These are phyloP conservation scores for Helicolenus hilgendorfi DNA, from an alignment of 2,797 vertebrate genomes.

Conservation along the genomic window DNA sequence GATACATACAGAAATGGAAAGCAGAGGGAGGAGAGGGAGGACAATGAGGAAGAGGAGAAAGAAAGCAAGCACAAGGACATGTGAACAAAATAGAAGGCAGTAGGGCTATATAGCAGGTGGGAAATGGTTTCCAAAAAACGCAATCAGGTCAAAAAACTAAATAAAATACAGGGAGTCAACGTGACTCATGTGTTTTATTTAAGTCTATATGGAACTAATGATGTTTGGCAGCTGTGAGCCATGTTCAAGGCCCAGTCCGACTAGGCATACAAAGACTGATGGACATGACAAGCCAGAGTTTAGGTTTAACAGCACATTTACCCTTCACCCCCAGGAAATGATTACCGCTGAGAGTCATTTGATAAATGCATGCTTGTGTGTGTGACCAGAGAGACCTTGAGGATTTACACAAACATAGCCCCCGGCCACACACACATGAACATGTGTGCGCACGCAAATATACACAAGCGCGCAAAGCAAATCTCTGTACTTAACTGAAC, in stretches of 20 bases:
- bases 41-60: not conserved
- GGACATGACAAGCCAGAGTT: slow-evolving; percentile 60
- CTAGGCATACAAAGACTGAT: slow-evolving; percentile 59
- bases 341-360: slow-evolving; percentile 69
- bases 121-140: not conserved
- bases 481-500: slow-evolving; percentile 30
- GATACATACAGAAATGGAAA: not conserved
- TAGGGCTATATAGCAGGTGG: not conserved
- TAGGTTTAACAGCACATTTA: slow-evolving; percentile 72
- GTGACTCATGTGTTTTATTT: slow-evolving; percentile 11
- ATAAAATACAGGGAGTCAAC: not conserved
- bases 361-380: slow-evolving; percentile 58
- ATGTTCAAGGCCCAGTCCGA: slow-evolving; percentile 54
- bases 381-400: slow-evolving; percentile 72
- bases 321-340: slow-evolving; percentile 70
- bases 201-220: slow-evolving; percentile 36
- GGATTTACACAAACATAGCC: slow-evolving; percentile 22
- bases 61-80: not conserved
- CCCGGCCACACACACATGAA: not conserved
- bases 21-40: not conserved
- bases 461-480: slow-evolving; percentile 15
- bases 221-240: slow-evolving; percentile 43
- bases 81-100: not conserved
- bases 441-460: not conserved
- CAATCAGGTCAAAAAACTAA: not conserved